Conservation (phyloP, 1,140 invertebrate species). For the Brachionus paranguensis region DNA sequence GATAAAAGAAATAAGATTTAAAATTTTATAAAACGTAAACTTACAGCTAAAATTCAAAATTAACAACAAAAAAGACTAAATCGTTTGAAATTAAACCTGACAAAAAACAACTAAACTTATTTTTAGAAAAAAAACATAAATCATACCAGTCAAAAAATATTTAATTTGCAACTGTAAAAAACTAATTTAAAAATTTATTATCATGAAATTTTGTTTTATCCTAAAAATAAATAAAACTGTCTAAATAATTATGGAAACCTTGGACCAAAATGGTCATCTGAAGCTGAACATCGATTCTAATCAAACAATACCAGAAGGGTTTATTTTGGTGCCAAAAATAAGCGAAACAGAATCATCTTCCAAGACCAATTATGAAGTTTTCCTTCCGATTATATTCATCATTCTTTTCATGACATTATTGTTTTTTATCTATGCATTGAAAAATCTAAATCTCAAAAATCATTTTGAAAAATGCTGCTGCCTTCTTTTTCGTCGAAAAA, state of each 20-base stretch:
- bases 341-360: background rate
- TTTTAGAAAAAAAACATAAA: background rate
- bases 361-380: background rate
- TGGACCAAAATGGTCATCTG: background rate
- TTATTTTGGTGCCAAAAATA: background rate
- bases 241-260: background rate
- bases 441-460: slow-evolving; percentile 16
- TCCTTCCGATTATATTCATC: slow-evolving; percentile 28
- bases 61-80: background rate
- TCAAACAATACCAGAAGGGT: background rate
- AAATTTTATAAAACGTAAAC: too few relatives aligned
- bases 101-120: background rate
- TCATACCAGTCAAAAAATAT: background rate
- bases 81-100: background rate
- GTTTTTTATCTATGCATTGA: slow-evolving; percentile 30
- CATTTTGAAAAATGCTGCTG: background rate
- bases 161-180: background rate
- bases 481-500: background rate
- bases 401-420: slow-evolving; percentile 6
- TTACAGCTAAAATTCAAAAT: too few relatives aligned
- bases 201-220: background rate
- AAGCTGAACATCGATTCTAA: background rate
- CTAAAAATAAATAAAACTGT: background rate
- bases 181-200: background rate
- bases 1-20: too few relatives aligned